Conservation (phyloP, 2,113 vertebrate genomes). For the Cairina moschata region DNA sequence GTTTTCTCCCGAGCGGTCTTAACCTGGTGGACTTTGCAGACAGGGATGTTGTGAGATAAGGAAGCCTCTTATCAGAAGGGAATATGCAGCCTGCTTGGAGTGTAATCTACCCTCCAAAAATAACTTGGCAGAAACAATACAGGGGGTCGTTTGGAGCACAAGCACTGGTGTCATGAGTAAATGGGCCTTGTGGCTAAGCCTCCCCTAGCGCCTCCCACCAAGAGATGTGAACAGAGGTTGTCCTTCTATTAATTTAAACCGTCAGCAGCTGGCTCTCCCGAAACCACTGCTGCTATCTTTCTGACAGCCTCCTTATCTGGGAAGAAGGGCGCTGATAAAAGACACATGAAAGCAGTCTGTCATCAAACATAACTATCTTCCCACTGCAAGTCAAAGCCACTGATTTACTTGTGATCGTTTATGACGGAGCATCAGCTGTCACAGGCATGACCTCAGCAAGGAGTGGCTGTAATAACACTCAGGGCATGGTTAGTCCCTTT, state of each 20-base stretch:
- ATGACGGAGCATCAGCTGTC: not conserved
- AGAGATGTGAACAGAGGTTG: fast-evolving
- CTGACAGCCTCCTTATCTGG: not conserved
- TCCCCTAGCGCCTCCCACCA: not conserved
- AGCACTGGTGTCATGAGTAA: not conserved
- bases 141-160: not conserved
- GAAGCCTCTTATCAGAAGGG: not conserved
- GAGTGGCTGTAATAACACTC: not conserved
- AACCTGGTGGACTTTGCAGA: not conserved
- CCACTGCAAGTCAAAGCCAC: not conserved
- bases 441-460: not conserved
- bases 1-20: not conserved
- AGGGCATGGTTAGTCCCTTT: not conserved
- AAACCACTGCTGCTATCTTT: not conserved
- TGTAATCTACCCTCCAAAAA: not conserved
- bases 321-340: not conserved
- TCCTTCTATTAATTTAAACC: not conserved
- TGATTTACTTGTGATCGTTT: not conserved
- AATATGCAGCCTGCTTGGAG: not conserved
- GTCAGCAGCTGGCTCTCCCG: not conserved
- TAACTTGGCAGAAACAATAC: not conserved
- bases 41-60: not conserved
- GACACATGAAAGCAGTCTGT: not conserved
- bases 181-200: not conserved
- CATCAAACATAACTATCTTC: not conserved